Conservation (phyloP, 2,797 vertebrate species). For the Chromobotia macracanthus region DNA sequence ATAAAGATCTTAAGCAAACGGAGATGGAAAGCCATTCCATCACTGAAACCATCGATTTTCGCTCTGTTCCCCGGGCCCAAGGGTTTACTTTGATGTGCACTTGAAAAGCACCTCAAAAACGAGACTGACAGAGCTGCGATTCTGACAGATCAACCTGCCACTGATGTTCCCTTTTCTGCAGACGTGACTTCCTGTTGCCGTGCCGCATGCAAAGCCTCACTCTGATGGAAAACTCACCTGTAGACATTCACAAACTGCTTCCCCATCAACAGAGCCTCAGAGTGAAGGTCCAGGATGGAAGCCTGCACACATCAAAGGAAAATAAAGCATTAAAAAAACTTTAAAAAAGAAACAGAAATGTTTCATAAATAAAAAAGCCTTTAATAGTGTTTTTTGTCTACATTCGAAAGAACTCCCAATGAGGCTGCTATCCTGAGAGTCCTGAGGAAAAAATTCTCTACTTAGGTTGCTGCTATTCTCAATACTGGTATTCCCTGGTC, state of each 20-base stretch:
- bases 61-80: constrained; percentile 17
- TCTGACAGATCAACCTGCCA: constrained; percentile 10
- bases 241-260: constrained; percentile 97
- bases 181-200: neutral
- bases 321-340: constrained; percentile 17
- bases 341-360: constrained; percentile 1
- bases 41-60: constrained; percentile 31
- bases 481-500: constrained; percentile 33
- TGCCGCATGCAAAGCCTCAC: neutral
- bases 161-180: constrained; percentile 7
- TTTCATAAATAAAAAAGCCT: neutral
- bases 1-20: constrained; percentile 20
- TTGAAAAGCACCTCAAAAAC: constrained; percentile 28
- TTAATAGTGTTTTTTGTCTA: constrained; percentile 2
- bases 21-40: constrained; percentile 22
- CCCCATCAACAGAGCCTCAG: constrained; percentile 91
- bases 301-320: constrained; percentile 76
- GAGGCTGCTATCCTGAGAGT: constrained; percentile 3
- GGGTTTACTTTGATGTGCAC: constrained; percentile 49
- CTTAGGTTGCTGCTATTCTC: neutral
- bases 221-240: constrained; percentile 77
- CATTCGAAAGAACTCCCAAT: constrained; percentile 8
- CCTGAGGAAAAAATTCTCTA: neutral
- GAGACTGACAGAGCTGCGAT: constrained; percentile 15
- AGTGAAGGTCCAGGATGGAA: constrained; percentile 95